Conservation (phyloP, 2,113 vertebrate genomes). For the Pionites leucogaster region DNA sequence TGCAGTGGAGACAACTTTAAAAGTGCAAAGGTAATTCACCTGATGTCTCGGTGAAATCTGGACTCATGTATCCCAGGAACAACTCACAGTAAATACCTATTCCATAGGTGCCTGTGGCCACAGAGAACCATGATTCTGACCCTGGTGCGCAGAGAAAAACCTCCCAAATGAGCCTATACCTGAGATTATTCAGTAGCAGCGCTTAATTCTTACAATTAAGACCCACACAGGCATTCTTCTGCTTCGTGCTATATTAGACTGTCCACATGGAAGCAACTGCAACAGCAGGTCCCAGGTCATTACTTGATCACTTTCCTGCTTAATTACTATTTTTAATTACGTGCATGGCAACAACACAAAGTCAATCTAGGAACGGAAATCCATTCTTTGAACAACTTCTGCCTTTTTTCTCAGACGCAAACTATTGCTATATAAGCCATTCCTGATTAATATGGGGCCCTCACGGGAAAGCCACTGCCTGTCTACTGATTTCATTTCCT, state of each 20-base stretch:
- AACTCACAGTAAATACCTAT: neutral
- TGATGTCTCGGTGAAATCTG: neutral
- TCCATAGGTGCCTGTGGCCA: neutral
- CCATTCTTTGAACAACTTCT: constrained; percentile 53
- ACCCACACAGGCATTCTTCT: neutral
- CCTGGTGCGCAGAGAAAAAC: neutral
- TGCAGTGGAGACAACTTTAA: neutral
- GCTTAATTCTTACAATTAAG: rapidly evolving
- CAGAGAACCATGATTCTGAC: neutral
- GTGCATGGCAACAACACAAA: neutral
- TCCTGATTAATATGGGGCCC: constrained; percentile 48
- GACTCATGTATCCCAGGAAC: neutral
- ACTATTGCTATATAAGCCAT: constrained; percentile 44
- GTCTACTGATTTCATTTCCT: constrained; percentile 55
- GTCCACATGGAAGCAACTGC: neutral
- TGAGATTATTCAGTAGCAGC: neutral
- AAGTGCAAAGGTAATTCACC: neutral
- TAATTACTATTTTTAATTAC: constrained; percentile 44
- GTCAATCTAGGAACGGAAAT: constrained; percentile 27
- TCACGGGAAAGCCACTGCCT: constrained; percentile 59
- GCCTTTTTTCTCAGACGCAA: constrained; percentile 28
- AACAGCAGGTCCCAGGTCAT: neutral
- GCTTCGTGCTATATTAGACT: rapidly evolving
- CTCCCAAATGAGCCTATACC: neutral
- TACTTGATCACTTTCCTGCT: neutral